Conservation (phyloP, 2,888 invertebrate genomes). For the Lithophane leautieri region DNA sequence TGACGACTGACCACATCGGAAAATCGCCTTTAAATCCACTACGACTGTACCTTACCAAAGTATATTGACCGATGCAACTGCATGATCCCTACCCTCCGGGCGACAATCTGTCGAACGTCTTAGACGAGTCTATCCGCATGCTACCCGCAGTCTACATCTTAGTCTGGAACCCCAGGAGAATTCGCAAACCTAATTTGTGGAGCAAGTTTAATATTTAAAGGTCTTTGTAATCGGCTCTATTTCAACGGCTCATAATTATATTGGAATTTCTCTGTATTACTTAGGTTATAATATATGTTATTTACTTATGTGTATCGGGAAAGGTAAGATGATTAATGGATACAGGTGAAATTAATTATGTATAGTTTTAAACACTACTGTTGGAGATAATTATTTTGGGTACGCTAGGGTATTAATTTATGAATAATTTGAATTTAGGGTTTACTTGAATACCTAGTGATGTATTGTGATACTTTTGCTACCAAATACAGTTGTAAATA, state of each 20-base stretch:
- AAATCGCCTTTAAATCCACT: constrained; percentile 12
- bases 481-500: constrained; percentile 1
- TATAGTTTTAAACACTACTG: constrained; percentile 56
- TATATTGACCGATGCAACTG: constrained; percentile 88
- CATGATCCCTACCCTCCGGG: constrained; percentile 72
- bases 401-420: constrained; percentile 32
- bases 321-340: constrained; percentile 59
- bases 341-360: constrained; percentile 56
- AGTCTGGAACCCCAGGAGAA: constrained; percentile 61
- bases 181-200: constrained; percentile 66
- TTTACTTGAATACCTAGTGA: constrained; percentile 18
- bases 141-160: constrained; percentile 57
- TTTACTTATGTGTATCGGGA: constrained; percentile 15
- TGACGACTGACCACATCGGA: not conserved
- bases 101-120: constrained; percentile 74
- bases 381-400: constrained; percentile 43
- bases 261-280: constrained; percentile 48
- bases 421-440: constrained; percentile 40
- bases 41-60: constrained; percentile 16
- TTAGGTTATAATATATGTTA: constrained; percentile 18
- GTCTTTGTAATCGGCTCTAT: constrained; percentile 69
- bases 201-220: constrained; percentile 69
- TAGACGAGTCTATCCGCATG: constrained; percentile 65
- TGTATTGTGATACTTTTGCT: constrained; percentile 30
- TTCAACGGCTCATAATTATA: constrained; percentile 65